Evolutionary conservation across 2,797 vertebrate species (phyloP).

Genomic region (Arctocebus calabarensis): DNA sequence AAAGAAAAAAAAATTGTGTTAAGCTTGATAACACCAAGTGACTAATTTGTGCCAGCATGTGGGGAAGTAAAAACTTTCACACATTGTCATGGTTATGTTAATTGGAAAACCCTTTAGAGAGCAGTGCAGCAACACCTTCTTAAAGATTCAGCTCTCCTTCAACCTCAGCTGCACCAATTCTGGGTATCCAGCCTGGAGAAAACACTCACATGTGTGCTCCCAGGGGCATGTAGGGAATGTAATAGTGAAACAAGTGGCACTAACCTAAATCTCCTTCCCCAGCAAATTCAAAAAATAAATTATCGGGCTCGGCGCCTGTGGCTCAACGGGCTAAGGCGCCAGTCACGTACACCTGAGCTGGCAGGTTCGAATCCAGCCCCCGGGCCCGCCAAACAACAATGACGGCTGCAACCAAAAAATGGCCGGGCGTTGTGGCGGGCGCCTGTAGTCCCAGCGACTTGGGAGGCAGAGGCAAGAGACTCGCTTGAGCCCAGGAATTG

Average conservation of each 20-base stretch:
- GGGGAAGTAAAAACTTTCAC: conserved; percentile 29
- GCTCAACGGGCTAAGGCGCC: too few species aligned
- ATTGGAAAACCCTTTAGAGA: conserved; percentile 4
- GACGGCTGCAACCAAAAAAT: too few species aligned
- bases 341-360: too few species aligned
- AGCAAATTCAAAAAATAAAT: not conserved
- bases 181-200: not conserved
- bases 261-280: not conserved
- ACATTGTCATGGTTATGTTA: not conserved
- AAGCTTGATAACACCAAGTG: conserved; percentile 33
- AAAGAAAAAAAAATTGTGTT: not conserved
- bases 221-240: not conserved
- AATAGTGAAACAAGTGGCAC: conserved; percentile 1
- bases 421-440: too few species aligned
- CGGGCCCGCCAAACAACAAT: too few species aligned
- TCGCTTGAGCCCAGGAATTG: too few species aligned
- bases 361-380: too few species aligned
- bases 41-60: conserved; percentile 41
- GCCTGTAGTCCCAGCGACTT: too few species aligned
- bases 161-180: not conserved
- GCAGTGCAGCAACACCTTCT: not conserved
- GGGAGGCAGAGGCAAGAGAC: too few species aligned
- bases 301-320: too few species aligned
- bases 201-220: not conserved
- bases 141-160: conserved; percentile 19